Conservation (phyloP, 2,113 vertebrate genomes). For the Chionis minor region DNA sequence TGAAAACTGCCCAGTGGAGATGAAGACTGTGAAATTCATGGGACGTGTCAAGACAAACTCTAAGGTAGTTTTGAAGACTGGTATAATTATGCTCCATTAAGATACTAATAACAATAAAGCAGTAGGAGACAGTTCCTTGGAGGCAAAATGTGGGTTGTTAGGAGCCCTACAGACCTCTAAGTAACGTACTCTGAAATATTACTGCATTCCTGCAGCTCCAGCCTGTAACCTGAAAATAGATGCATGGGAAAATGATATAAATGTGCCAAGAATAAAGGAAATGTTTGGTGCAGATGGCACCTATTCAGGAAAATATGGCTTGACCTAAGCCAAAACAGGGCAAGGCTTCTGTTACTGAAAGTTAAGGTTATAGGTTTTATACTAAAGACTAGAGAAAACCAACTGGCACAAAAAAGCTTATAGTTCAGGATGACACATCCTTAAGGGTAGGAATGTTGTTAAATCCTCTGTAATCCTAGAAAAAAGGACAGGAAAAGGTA, state of each 20-base stretch:
- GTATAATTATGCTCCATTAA: not conserved
- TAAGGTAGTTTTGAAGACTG: not conserved
- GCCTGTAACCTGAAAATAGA: not conserved
- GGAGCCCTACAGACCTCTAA: not conserved
- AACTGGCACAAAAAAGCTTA: not conserved
- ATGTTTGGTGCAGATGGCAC: not conserved
- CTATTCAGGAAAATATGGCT: not conserved
- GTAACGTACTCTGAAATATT: not conserved
- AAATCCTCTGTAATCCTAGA: not conserved
- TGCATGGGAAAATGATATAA: not conserved
- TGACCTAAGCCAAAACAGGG: not conserved
- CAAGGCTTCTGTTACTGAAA: not conserved
- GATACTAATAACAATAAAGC: not conserved
- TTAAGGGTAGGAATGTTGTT: not conserved
- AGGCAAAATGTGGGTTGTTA: not conserved
- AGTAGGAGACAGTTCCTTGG: not conserved
- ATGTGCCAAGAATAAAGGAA: not conserved
- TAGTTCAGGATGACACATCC: not conserved
- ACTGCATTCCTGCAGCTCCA: not conserved
- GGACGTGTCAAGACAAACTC: not conserved
- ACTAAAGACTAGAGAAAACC: not conserved
- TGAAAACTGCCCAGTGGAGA: not conserved
- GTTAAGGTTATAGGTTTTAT: not conserved
- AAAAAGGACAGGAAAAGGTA: constrained; percentile 12
- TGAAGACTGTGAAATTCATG: not conserved